These are phyloP conservation scores for Zaprionus kolodkinae DNA, from an alignment of 1,140 invertebrate species.

Conservation along the genomic window DNA sequence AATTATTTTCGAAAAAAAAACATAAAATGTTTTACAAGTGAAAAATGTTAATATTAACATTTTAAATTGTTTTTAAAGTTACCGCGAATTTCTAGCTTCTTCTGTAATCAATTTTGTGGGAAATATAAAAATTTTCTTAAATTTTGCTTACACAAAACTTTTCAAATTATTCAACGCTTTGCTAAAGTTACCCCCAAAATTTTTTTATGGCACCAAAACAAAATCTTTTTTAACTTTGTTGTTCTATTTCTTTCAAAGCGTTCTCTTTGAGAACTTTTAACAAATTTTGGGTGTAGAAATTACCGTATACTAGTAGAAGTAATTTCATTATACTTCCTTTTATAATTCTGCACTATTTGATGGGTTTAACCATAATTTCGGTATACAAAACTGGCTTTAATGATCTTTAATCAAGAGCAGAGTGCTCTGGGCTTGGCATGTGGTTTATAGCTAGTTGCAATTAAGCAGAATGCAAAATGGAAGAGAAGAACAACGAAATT, in stretches of 20 bases:
- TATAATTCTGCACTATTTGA: background rate
- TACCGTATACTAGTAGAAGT: constrained; percentile 10
- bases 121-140: background rate
- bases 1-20: no score
- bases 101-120: background rate
- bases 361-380: background rate
- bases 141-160: background rate
- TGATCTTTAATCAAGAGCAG: constrained; percentile 1
- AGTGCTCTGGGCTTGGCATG: constrained; percentile 16
- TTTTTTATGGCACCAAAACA: background rate
- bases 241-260: background rate
- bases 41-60: no score
- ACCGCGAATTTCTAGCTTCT: background rate
- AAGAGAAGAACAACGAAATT: constrained; percentile 39
- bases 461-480: constrained; percentile 48
- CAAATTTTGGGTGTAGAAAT: constrained; percentile 11
- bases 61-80: background rate
- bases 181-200: background rate
- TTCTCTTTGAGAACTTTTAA: constrained; percentile 3
- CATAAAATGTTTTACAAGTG: no score
- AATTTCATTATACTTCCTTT: no score
- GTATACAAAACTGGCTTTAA: background rate
- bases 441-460: constrained; percentile 32
- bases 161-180: background rate
- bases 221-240: background rate